phyloP scores from a whole-genome alignment of 2,797 vertebrate genomes.

The Psittacula echo region DNA sequence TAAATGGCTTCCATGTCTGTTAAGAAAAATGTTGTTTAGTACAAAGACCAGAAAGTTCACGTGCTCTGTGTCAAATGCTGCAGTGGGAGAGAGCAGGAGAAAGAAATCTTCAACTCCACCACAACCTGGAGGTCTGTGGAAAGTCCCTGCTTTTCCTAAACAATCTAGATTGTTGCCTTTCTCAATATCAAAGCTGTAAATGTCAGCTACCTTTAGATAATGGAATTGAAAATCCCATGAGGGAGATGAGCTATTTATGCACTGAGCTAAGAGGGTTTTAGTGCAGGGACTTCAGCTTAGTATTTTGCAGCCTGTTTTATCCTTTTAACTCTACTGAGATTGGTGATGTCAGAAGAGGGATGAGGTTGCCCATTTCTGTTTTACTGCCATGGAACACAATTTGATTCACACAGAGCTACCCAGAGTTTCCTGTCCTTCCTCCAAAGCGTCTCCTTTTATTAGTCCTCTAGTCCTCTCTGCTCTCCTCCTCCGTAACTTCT shows the following conservation, averaged over 20 bases:
- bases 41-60: background rate
- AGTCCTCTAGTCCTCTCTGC: slow-evolving; percentile 13
- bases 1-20: background rate
- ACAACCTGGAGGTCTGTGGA: background rate
- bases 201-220: background rate
- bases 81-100: background rate
- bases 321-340: background rate
- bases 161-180: background rate
- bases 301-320: slow-evolving; percentile 7
- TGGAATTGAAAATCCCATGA: background rate
- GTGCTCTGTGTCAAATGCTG: background rate
- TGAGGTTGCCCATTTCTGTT: slow-evolving; percentile 21
- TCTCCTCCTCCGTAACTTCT: slow-evolving; percentile 28
- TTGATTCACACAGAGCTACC: slow-evolving; percentile 22
- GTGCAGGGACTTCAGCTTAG: background rate
- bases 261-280: background rate
- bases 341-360: background rate
- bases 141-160: background rate
- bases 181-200: background rate
- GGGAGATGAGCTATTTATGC: background rate
- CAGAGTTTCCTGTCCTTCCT: slow-evolving; percentile 39
- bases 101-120: background rate
- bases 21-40: background rate
- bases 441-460: slow-evolving; percentile 16
- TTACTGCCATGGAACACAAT: slow-evolving; percentile 50